Evolutionary conservation across 1,140 invertebrate genomes (phyloP), one percentile per base, ranked within the genome.

Genomic region (Drosophila oshimai): DNA sequence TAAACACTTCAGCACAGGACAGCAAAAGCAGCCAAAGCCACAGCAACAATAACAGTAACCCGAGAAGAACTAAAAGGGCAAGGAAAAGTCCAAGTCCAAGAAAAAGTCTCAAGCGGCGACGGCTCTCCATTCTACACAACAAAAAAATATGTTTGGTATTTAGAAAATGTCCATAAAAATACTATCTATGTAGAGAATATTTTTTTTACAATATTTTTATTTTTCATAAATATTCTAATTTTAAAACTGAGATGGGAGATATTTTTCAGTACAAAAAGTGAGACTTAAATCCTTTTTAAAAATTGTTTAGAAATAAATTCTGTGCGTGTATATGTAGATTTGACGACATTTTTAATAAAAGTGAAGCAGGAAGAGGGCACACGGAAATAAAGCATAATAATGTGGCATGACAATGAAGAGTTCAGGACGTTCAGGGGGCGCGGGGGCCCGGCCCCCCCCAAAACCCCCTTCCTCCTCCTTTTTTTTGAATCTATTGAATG

Each of bases 341-440:
- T 57, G 46, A 62, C 60, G 65, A 72, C 74, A 60, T 42, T 84
- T 78, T 75, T 67, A 84, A 67, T 79, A 84, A 46, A 74, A 74
- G 62, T 60, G 51, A 75, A 57, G 47, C 65, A 50, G 36, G 58
- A 60, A 69, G 31, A 49, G 17, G 58, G 33, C 49, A 47, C 74
- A 65, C 80, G 80, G 80, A 84, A 86, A 86, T 84, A 84, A 84
- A 84, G 80, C 80, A 86, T 80, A 80, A 84, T 84, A 86, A 84
- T 84, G 80, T 73, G 71, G 64, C 75, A 64, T 64, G 80, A 76
- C 79, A 84, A 72, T 78, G 67, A 42, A 36, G 65, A n/a, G n/a
- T n/a, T n/a, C n/a, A n/a, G n/a, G n/a, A n/a, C n/a, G n/a, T n/a
- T n/a, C n/a, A n/a, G n/a, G n/a, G n/a, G n/a, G n/a, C n/a, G n/a